These are phyloP conservation scores for Caenorhabditis uteleia DNA, from an alignment of 2,888 invertebrate species.

Conservation along the genomic window DNA sequence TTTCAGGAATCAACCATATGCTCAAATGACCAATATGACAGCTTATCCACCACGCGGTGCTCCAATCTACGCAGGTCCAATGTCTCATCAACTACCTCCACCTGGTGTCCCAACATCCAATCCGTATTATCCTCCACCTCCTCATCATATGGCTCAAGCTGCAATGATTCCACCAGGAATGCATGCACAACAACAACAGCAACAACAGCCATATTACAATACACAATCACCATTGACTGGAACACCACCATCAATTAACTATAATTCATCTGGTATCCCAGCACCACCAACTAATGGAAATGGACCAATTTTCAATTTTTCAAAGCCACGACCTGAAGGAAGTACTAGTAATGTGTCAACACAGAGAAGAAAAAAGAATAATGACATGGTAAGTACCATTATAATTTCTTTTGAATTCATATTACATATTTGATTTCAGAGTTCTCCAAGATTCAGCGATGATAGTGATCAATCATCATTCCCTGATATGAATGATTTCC, in stretches of 20 bases:
- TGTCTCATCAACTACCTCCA: conserved; percentile 15
- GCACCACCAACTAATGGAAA: conserved; percentile 22
- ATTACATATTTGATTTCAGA: conserved; percentile 10
- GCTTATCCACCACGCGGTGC: conserved; percentile 28
- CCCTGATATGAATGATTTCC: conserved; percentile 37
- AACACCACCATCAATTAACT: conserved; percentile 24
- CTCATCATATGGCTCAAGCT: conserved; percentile 24
- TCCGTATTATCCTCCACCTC: conserved; percentile 31
- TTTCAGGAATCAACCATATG: conserved; percentile 33
- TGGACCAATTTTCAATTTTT: conserved; percentile 28
- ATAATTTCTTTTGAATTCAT: background rate
- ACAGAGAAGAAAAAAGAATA: conserved; percentile 26
- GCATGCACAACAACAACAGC: too few species aligned
- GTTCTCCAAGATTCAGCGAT: conserved; percentile 25
- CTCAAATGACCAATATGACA: conserved; percentile 30
- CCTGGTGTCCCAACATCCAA: conserved; percentile 24
- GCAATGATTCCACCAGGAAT: conserved; percentile 36
- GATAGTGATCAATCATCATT: conserved; percentile 21
- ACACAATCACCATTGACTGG: conserved; percentile 36
- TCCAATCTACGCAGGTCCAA: conserved; percentile 11
- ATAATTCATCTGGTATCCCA: conserved; percentile 21
- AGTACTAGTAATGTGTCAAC: background rate
- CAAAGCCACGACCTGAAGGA: conserved; percentile 20
- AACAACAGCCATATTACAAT: conserved; percentile 35
- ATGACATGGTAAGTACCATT: conserved; percentile 22